Base-by-base conservation (phyloP, 2,888 invertebrate genomes). In the Drymonia ruficornis region DNA sequence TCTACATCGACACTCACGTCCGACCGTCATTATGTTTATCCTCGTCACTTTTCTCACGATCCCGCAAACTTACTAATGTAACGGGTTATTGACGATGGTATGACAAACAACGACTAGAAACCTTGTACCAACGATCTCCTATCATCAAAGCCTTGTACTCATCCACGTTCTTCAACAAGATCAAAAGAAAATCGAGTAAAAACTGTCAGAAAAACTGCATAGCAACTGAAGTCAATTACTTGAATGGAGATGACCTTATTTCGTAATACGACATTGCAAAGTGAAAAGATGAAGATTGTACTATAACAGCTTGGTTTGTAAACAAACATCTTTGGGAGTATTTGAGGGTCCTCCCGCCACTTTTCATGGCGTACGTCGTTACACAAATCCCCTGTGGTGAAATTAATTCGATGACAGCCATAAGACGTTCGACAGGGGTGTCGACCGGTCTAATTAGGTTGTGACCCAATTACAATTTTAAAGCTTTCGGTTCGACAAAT, bases 391-490 rank as follows among this genome's bases (percentile, higher is more conserved):
- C 85, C 83, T 55, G 70, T 74, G 83, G 87, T 75, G 72, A 80
- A 78, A 86, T 89, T 84, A 84, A 80, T 78, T 76, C 76, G 76
- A 84, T 77, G 78, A 78, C 69, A 73, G 77, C 81, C 83, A 77
- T 84, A 81, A 85, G 87, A 86, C 76, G 72, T 68, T 74, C 74
- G 81, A 77, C 79, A 78, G 78, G 83, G 82, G 80, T 84, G 80
- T 74, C 81, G 76, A 72, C 66, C 80, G 84, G 86, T 86, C 86
- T 84, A 88, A 89, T 90, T 90, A 87, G 81, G 78, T 79, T 82
- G 84, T 84, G 91, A 90, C 91, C 91, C 87, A 91, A 89, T 89
- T 91, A 81, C 83, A 61, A 75, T 81, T 87, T 86, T 83, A 83
- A 84, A 84, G 78, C 65, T 62, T 60, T 58, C 57, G 67, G 67